Conservation (phyloP, 2,113 vertebrate genomes). For the Neomonachus schauinslandi region DNA sequence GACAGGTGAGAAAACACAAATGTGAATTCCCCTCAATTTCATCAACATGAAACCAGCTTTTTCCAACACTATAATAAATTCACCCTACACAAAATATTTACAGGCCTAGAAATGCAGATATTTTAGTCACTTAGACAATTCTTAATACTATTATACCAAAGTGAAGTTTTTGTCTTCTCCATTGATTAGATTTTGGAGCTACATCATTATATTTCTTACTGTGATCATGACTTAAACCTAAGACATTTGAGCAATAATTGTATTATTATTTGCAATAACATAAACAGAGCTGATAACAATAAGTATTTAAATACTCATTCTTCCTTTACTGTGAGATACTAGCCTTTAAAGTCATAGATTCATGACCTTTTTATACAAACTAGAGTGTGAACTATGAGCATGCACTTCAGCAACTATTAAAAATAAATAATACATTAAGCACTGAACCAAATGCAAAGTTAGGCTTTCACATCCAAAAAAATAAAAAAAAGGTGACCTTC, state of each 20-base stretch:
- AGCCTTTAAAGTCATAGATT: background rate
- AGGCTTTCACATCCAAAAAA: background rate
- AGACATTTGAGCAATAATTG: background rate
- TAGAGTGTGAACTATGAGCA: background rate
- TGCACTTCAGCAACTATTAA: background rate
- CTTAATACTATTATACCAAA: background rate
- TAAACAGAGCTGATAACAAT: background rate
- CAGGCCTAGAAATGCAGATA: background rate
- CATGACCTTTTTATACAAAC: background rate
- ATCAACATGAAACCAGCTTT: background rate
- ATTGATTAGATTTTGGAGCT: background rate
- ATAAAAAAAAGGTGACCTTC: background rate
- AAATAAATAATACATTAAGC: background rate
- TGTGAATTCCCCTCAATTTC: background rate
- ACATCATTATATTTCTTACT: background rate
- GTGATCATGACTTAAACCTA: background rate
- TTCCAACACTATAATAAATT: background rate
- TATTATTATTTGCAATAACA: background rate
- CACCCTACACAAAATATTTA: background rate
- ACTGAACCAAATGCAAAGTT: background rate
- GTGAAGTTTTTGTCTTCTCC: background rate
- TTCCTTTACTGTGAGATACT: background rate
- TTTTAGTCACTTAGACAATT: background rate
- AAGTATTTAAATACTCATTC: background rate
- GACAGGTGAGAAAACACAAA: background rate